Conservation (phyloP, 2,113 vertebrate species). For the Colaptes auratus region DNA sequence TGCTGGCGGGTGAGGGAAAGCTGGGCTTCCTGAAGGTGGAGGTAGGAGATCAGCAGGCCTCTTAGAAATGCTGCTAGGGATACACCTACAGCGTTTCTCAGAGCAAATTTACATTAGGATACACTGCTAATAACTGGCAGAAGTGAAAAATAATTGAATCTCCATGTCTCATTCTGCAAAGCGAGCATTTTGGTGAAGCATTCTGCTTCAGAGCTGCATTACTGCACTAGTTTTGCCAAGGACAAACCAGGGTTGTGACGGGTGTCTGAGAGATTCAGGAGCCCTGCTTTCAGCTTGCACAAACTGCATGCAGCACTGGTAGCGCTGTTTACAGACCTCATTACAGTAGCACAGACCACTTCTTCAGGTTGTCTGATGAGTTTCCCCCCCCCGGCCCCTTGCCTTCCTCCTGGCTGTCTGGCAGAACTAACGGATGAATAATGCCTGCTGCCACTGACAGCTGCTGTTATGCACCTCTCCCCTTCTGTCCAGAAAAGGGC, state of each 20-base stretch:
- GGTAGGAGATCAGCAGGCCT: not conserved
- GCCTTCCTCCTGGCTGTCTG: not conserved
- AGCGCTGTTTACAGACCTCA: not conserved
- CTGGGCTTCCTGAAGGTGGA: not conserved
- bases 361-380: not conserved
- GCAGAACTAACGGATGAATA: not conserved
- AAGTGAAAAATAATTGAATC: not conserved
- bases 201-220: not conserved
- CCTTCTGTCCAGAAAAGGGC: constrained; percentile 8
- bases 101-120: not conserved
- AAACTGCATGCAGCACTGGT: not conserved
- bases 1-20: not conserved
- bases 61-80: not conserved
- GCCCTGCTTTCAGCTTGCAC: not conserved
- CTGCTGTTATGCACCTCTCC: constrained; percentile 6
- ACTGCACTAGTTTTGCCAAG: not conserved
- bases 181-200: not conserved
- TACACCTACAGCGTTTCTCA: not conserved
- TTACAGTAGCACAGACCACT: not conserved
- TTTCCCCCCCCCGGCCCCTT: no score
- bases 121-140: not conserved
- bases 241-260: fast-evolving
- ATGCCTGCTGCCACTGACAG: constrained; percentile 28
- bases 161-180: not conserved
- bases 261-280: not conserved